Conservation (phyloP, 2,888 invertebrate species). For the Hofmannophila pseudospretella region DNA sequence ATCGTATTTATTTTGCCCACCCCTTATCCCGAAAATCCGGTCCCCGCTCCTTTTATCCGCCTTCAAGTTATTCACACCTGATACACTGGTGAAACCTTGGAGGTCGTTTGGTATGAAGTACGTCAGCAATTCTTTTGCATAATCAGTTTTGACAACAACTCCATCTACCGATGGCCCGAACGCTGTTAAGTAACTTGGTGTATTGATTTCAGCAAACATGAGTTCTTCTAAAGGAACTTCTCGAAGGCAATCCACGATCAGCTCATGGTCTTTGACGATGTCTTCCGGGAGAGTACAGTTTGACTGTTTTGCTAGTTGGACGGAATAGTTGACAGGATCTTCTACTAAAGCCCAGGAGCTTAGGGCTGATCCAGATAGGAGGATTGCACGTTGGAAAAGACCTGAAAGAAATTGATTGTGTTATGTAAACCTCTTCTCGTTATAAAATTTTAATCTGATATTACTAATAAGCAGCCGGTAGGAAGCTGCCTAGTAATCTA, state of each 20-base stretch:
- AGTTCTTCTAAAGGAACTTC: conserved; percentile 86
- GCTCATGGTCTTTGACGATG: conserved; percentile 88
- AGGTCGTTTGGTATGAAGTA: conserved; percentile 83
- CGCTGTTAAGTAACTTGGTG: conserved; percentile 89
- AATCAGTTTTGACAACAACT: conserved; percentile 93
- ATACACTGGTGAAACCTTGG: conserved; percentile 80
- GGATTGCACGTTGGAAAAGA: conserved; percentile 91
- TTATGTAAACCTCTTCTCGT: too few species aligned
- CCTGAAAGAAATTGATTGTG: conserved; percentile 67
- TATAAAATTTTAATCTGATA: too few species aligned
- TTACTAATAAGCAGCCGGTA: too few species aligned
- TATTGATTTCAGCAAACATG: conserved; percentile 85
- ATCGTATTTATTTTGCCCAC: conserved; percentile 84
- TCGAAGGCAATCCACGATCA: conserved; percentile 90
- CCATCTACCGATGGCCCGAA: conserved; percentile 97
- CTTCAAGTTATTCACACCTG: conserved; percentile 76
- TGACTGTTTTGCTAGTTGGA: conserved; percentile 87
- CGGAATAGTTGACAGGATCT: conserved; percentile 89
- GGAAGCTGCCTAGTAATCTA: too few species aligned
- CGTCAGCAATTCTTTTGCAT: conserved; percentile 87
- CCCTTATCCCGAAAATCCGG: conserved; percentile 75
- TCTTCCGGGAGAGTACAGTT: conserved; percentile 92
- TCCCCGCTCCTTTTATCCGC: conserved; percentile 81
- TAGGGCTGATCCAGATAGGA: conserved; percentile 91
- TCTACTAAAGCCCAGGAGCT: conserved; percentile 94